Base-by-base conservation (phyloP, 1,140 invertebrate genomes). In the Listronotus bonariensis region DNA sequence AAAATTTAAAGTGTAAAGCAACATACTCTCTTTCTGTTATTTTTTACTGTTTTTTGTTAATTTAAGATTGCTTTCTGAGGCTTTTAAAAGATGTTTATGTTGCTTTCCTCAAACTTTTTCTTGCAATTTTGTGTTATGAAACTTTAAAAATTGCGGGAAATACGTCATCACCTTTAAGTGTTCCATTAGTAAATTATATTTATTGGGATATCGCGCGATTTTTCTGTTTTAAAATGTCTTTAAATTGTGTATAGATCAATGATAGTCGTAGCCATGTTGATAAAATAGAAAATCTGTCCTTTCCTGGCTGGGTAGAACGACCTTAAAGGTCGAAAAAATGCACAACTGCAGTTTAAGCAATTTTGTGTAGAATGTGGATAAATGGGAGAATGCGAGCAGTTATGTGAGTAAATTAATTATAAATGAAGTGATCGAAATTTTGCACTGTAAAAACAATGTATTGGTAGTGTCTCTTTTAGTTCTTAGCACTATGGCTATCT, bases 331-430 rank as follows among this genome's bases (percentile, higher is more conserved):
- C 42, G 26, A 38, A 60, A 58, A 60, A 48, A 26, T 38, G 43
- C 42, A 36, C 57, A 46, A 60, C 43, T 48, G 45, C 71, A 74
- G 65, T 68, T 67, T 65, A 74, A 73, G 71, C 73, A 73, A 74
- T 72, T 73, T 64, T 72, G 51, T 70, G 65, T 73, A 73, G 69
- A 63, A 63, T 59, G 57, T 31, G 58, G 38, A 26, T 31, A 52
- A 65, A 56, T 60, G 48, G 45, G 45, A 68, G 36, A 51, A 59
- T 51, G 57, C 20, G 60, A 61, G n/a, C 52, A 59, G 56, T 51
- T 34, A 46, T 56, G 53, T 67, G 65, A 58, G 46, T 26, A 42
- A 67, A 54, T 41, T 61, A 65, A 32, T 62, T 57, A 68, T 54
- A 65, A 41, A 57, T 46, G 5, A 26, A 26, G 20, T 26, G 5